Evolutionary conservation across 2,113 vertebrate species (phyloP), one percentile per base, ranked within the genome.

Genomic region (Bothrops jararaca): DNA sequence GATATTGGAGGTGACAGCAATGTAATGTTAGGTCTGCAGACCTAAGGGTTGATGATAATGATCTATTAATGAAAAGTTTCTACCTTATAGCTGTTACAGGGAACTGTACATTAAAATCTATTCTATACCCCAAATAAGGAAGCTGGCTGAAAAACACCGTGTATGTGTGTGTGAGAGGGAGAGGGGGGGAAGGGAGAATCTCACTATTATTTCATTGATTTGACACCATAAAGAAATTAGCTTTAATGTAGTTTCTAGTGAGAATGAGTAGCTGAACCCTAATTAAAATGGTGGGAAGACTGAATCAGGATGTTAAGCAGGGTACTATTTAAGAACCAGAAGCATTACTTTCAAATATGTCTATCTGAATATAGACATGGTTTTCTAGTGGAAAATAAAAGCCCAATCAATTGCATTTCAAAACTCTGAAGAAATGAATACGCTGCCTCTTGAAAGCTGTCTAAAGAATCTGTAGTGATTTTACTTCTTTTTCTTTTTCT

Each of bases 221-320:
- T 97, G 97, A 97, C 96, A 96, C 95, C 93, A 91, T 92, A 94
- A 94, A 96, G 95, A 97, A 97, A 97, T 96, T 92, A 94, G 95
- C 95, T 97, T 95, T 97, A 97, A 97, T 97, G 97, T 97, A 96
- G 96, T 97, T 53, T 39, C n/a, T 5, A 3, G 7, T 97, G 91
- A 93, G 96, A 97, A 95, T 97, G 97, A 98, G 97, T 96, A 8
- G 97, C 96, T 97, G 95, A 94, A 97, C 97, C 95, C 96, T 97
- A 97, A 96, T 97, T 86, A 52, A 53, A 94, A 93, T 89, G 90
- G 95, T 94, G 95, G 94, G 90, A 95, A 92, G 95, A 96, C 95
- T 95, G 97, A 97, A 97, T 96, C 96, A 98, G 97, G 93, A 97
- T 87, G 93, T 97, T 97, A 97, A 97, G 95, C 96, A 97, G 94